Base-by-base conservation (phyloP, 2,888 invertebrate genomes). In the Tetragnatha montana region DNA sequence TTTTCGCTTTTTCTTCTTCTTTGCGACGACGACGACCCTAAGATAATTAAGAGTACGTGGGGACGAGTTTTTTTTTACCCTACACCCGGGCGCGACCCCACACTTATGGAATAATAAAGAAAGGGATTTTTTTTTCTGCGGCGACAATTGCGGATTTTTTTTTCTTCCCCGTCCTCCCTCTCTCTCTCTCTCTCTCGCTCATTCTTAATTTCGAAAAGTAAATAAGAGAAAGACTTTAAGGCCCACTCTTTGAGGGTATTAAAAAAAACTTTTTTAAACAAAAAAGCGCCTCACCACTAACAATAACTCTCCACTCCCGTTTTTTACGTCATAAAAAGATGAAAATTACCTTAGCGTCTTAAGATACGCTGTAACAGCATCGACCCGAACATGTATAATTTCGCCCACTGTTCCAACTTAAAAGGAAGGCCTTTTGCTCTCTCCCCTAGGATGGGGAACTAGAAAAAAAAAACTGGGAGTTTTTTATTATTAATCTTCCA, bases 311-410 rank as follows among this genome's bases (percentile, higher is more conserved):
- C 68, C 70, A 47, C 50, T 22, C 51, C 17, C 35, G 71, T 79
- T 71, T 85, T 85, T 81, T 76, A 68, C 49, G 85, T 82, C 89
- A 89, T 89, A 89, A 89, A 89, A 86, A 89, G 89, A 89, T 89
- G 85, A 89, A 81, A 89, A 89, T 86, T 84, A 89, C 85, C 85
- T 88, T 81, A 88, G 82, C 71, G 68, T 47, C 51, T 71, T 70
- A 71, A 75, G 75, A 74, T 76, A 79, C 51, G 50, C 35, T 70
- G 85, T 81, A 79, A 73, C 47, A 21, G 49, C 78, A 89, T 89
- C 89, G 89, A 89, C 89, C 70, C 17, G 17, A 71, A 85, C 81
- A 71, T 86, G 89, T 89, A 85, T 89, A 89, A 89, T 89, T 89
- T 89, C 76, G 49, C 78, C 71, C 87, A 60, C 87, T 51, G 74